phyloP scores from a whole-genome alignment of 1,140 invertebrate genomes.

The Heliconius congener region DNA sequence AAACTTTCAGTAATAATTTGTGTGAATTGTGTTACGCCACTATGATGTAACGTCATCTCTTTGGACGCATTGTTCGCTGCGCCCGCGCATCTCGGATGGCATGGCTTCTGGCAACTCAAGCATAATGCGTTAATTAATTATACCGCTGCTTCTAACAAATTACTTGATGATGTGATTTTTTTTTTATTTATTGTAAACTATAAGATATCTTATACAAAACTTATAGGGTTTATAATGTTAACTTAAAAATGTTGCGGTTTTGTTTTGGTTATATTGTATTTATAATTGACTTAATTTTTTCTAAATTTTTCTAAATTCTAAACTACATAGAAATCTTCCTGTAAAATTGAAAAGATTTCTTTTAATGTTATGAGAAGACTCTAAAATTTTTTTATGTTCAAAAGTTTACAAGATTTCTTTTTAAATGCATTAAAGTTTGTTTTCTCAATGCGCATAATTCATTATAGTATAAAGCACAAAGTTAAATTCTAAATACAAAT shows the following conservation, averaged over 20 bases:
- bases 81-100: constrained; percentile 24
- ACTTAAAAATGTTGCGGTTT: background rate
- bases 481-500: too few relatives aligned
- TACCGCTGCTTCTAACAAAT: constrained; percentile 28
- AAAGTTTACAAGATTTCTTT: too few relatives aligned
- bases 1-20: background rate
- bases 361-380: too few relatives aligned
- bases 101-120: constrained; percentile 17
- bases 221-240: background rate
- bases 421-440: too few relatives aligned
- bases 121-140: constrained; percentile 30
- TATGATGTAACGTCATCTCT: constrained; percentile 31
- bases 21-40: constrained; percentile 27
- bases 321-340: too few relatives aligned
- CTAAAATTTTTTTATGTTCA: too few relatives aligned
- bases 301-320: too few relatives aligned
- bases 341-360: too few relatives aligned
- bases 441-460: too few relatives aligned
- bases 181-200: background rate
- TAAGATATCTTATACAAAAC: background rate
- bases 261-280: too few relatives aligned
- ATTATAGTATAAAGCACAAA: too few relatives aligned
- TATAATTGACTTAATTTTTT: too few relatives aligned
- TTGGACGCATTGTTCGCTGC: constrained; percentile 28
- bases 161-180: background rate